A percentile compares a stretch with the other conserved stretches of the same genome.
phyloP scores from a whole-genome alignment of 2,113 vertebrate species.

The Diphyllodes magnificus region DNA sequence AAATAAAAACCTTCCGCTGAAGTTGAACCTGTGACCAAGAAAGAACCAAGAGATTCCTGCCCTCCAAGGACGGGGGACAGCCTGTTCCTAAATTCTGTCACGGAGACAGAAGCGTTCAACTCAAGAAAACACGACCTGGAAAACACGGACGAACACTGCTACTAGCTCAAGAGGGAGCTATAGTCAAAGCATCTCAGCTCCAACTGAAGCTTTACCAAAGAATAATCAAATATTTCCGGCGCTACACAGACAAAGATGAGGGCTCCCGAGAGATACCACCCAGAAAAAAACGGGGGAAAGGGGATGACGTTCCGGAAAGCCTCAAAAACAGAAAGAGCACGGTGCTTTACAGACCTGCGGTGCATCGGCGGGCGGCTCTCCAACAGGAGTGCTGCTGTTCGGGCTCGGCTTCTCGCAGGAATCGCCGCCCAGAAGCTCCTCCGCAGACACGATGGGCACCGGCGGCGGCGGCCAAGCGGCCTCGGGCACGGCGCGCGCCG shows the following conservation, averaged over 20 bases:
- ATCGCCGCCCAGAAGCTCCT: no score
- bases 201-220: neutral
- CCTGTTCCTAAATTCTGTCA: neutral
- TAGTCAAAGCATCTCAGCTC: neutral
- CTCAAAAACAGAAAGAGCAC: no score
- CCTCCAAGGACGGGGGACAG: neutral
- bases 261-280: no score
- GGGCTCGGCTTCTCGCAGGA: neutral
- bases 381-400: neutral
- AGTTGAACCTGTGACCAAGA: neutral
- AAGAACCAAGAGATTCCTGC: neutral
- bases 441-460: no score
- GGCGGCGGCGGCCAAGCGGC: no score
- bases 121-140: neutral
- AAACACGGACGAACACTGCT: neutral
- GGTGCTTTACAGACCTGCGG: neutral
- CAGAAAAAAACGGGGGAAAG: no score
- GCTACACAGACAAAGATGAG: no score
- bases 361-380: no score
- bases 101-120: neutral
- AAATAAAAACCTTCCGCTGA: neutral
- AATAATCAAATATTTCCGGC: no score
- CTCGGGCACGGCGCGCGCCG: no score
- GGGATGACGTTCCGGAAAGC: no score
- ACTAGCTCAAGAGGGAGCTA: neutral